phyloP scores from a whole-genome alignment of 2,888 invertebrate species.

The Thyatira batis region DNA sequence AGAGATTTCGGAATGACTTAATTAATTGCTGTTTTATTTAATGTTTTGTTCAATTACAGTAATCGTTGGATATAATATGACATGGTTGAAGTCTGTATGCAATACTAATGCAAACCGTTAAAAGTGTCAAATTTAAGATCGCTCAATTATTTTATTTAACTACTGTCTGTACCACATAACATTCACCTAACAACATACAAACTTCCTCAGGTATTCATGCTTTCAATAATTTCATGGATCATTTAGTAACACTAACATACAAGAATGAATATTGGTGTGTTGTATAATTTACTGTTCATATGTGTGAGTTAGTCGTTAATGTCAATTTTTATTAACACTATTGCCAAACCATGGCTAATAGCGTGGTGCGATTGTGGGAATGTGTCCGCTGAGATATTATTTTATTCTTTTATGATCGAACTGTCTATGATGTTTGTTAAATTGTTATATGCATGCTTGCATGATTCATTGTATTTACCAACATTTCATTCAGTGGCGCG shows the following conservation, averaged over 20 bases:
- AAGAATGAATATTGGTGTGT: conserved; percentile 34
- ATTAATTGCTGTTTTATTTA: too few species aligned
- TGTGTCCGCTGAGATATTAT: conserved; percentile 3
- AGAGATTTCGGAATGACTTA: too few species aligned
- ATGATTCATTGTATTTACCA: neutral
- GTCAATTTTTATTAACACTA: conserved; percentile 48
- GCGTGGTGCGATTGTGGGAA: conserved; percentile 42
- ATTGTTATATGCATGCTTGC: neutral
- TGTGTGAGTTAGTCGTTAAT: conserved; percentile 40
- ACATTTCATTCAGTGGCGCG: neutral
- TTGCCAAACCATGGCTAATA: conserved; percentile 45
- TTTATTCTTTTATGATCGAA: conserved; percentile 5
- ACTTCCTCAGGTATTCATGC: conserved; percentile 23
- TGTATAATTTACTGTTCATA: conserved; percentile 41
- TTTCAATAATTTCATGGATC: conserved; percentile 49
- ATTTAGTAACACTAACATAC: conserved; percentile 37
- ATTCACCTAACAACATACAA: conserved; percentile 21
- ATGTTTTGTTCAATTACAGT: too few species aligned
- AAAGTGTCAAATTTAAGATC: neutral
- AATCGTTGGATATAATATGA: neutral
- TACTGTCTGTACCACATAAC: conserved; percentile 14
- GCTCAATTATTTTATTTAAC: neutral
- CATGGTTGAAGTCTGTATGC: neutral
- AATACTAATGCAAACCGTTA: neutral
- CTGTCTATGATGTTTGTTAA: neutral